These are phyloP conservation scores for Formica exsecta DNA, from an alignment of 1,140 invertebrate genomes.

Conservation along the genomic window DNA sequence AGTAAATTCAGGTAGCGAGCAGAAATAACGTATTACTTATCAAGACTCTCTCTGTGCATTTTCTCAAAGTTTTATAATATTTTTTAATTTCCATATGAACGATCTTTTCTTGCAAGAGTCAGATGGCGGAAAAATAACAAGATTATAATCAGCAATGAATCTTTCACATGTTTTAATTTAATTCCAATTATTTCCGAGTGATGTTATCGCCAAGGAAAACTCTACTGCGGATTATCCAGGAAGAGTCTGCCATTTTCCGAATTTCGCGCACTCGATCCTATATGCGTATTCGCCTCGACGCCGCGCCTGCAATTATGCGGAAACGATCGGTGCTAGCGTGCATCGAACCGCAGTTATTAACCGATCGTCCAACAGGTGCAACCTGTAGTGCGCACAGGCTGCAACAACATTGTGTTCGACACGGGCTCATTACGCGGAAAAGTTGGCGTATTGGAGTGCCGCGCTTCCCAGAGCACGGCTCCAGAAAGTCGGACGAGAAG, in stretches of 20 bases:
- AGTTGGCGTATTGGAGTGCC: constrained; percentile 38
- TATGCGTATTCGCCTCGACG: constrained; percentile 1
- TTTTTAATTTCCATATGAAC: no score
- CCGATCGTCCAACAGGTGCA: constrained; percentile 62
- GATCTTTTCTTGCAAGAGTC: neutral
- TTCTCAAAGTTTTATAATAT: no score
- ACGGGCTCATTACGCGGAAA: constrained; percentile 59
- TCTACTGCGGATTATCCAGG: neutral
- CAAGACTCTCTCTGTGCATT: no score
- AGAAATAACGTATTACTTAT: no score
- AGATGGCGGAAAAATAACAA: neutral
- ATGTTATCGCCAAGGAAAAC: neutral
- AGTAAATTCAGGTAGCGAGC: no score
- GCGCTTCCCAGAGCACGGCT: neutral
- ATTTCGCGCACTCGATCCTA: constrained; percentile 19
- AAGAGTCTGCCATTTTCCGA: constrained; percentile 23
- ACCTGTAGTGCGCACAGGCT: neutral
- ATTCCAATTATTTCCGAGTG: neutral
- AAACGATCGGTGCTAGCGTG: constrained; percentile 55
- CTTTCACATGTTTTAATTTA: neutral
- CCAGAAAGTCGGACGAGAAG: constrained; percentile 54
- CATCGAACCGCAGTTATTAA: constrained; percentile 58
- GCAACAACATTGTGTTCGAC: constrained; percentile 37
- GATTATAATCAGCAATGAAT: neutral
- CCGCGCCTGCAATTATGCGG: constrained; percentile 50